Percentiles rank a stretch among this genome's conserved stretches.
phyloP scores from a whole-genome alignment of 2,113 vertebrate species.

The Vidua macroura region DNA sequence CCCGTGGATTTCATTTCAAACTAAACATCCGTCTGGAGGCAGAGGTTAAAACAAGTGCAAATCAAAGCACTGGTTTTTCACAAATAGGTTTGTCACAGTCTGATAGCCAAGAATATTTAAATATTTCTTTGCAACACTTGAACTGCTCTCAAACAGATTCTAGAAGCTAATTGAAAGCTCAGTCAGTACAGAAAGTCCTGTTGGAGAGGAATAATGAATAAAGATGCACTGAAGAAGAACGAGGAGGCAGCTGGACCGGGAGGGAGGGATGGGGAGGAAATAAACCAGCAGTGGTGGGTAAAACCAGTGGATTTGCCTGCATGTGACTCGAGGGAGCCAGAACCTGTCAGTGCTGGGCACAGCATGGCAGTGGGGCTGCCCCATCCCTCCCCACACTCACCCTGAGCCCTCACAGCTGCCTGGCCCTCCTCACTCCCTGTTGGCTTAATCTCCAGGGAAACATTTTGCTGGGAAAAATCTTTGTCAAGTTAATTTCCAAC shows the following conservation, averaged over 20 bases:
- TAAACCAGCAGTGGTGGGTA: neutral
- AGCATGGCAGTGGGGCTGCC: neutral
- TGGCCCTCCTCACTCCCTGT: neutral
- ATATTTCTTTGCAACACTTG: neutral
- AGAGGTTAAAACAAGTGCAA: slow-evolving; percentile 38
- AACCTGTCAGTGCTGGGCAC: accelerated
- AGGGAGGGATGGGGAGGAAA: neutral
- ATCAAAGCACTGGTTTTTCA: neutral
- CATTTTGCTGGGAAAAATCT: neutral
- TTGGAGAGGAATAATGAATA: slow-evolving; percentile 19
- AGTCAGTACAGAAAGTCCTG: neutral
- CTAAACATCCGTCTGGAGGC: slow-evolving; percentile 25
- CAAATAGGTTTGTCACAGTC: slow-evolving; percentile 25
- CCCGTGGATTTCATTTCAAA: neutral
- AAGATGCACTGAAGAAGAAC: slow-evolving; percentile 39
- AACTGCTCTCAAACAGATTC: neutral
- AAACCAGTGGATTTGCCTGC: neutral
- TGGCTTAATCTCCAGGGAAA: neutral
- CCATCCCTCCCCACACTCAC: neutral
- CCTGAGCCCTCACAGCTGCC: neutral
- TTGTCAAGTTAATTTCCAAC: neutral
- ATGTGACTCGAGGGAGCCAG: neutral
- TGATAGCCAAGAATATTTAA: neutral
- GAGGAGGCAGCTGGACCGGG: neutral
- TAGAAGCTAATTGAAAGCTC: slow-evolving; percentile 22